A percentile compares a stretch with the other conserved stretches of the same genome.
Evolutionary conservation across 2,797 vertebrate species (phyloP).

Genomic region (Rhodeus uyekii): DNA sequence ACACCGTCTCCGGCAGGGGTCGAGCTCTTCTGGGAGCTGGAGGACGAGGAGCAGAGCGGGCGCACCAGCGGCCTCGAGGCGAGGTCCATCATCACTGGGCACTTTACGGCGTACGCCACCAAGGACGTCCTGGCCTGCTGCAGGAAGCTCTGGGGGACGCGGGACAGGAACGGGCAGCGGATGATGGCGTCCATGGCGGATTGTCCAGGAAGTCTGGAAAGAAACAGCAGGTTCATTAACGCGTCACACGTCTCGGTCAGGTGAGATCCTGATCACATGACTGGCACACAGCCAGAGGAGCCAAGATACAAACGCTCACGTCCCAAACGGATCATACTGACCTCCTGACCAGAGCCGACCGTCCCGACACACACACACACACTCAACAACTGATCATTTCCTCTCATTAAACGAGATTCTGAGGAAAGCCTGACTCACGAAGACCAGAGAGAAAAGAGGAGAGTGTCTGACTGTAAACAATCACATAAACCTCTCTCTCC

Average conservation of each 20-base stretch:
- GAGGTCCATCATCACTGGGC: constrained; percentile 95
- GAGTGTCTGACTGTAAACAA: no score
- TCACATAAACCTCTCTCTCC: no score
- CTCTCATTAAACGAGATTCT: no score
- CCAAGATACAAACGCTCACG: no score
- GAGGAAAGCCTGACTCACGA: no score
- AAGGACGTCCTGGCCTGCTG: constrained; percentile 91
- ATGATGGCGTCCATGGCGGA: constrained; percentile 88
- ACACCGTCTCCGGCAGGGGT: constrained; percentile 75
- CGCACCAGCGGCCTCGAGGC: constrained; percentile 80
- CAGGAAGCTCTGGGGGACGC: constrained; percentile 89
- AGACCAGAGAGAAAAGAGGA: no score
- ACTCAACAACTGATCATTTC: no score
- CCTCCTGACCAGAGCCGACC: no score
- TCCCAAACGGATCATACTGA: no score
- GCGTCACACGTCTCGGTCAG: not conserved
- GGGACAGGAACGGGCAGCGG: constrained; percentile 92
- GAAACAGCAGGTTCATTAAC: not conserved
- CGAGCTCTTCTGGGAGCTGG: constrained; percentile 77
- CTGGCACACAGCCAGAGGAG: no score
- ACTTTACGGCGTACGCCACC: constrained; percentile 88
- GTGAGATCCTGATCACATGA: no score
- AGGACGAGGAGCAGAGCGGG: constrained; percentile 78
- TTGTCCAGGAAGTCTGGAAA: constrained; percentile 48
- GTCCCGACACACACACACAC: no score